phyloP scores from a whole-genome alignment of 2,113 vertebrate genomes.

The Orycteropus afer region DNA sequence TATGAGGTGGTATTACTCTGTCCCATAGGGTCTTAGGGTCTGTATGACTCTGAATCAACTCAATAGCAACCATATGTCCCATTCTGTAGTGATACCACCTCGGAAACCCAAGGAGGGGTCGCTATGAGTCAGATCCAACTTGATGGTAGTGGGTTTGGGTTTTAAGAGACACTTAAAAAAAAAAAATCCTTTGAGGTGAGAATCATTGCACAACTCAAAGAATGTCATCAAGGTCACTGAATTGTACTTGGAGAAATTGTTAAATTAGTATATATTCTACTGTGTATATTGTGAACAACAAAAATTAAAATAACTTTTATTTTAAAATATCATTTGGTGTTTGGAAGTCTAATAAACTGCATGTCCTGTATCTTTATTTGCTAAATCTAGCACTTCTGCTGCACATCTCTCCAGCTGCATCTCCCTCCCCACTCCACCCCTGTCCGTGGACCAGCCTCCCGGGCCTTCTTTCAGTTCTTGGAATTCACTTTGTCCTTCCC shows the following conservation, averaged over 20 bases:
- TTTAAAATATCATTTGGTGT: neutral
- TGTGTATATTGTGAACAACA: neutral
- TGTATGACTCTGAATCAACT: no score
- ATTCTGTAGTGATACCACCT: no score
- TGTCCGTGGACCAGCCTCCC: accelerated
- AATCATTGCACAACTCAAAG: neutral
- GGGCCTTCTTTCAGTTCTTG: neutral
- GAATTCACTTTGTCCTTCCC: neutral
- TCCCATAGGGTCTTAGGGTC: no score
- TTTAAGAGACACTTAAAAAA: no score
- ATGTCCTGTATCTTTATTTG: neutral
- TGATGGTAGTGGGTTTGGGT: no score
- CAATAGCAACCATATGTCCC: neutral
- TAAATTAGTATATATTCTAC: neutral
- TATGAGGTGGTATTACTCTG: no score
- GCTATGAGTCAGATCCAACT: no score
- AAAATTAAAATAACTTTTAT: neutral
- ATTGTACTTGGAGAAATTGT: neutral
- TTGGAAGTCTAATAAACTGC: neutral
- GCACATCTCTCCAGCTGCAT: neutral
- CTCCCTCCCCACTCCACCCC: neutral
- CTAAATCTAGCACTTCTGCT: accelerated
- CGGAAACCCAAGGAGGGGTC: no score
- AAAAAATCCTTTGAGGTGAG: no score
- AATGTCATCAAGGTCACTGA: neutral